These are phyloP conservation scores for Muscidifurax raptorellus DNA, from an alignment of 1,140 invertebrate species.

Conservation along the genomic window DNA sequence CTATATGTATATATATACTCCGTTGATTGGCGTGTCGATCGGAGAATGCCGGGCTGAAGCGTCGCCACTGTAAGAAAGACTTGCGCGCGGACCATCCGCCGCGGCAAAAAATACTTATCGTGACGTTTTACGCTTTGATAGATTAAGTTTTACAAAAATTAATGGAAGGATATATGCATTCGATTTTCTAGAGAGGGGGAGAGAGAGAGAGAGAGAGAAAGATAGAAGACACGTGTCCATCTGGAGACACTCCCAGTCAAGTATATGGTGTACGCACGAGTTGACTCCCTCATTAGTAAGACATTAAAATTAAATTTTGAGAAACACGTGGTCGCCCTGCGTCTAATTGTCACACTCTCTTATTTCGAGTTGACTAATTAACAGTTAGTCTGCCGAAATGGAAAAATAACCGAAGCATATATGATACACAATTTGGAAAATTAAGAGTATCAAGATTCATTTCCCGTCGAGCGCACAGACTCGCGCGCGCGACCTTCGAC, in stretches of 20 bases:
- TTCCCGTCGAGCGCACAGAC: slow-evolving; percentile 28
- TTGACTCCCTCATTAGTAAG: slow-evolving; percentile 7
- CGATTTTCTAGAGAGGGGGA: neutral
- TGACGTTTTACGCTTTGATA: neutral
- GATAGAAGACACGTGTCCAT: too few relatives aligned
- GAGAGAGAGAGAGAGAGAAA: too few relatives aligned
- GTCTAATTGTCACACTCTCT: slow-evolving; percentile 2
- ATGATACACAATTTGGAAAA: neutral
- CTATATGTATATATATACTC: neutral
- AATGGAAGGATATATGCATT: neutral
- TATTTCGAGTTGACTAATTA: slow-evolving; percentile 5
- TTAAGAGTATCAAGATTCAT: slow-evolving; percentile 1
- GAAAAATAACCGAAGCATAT: neutral
- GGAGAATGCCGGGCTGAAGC: slow-evolving; percentile 55
- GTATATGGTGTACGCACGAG: neutral
- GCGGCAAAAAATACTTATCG: slow-evolving; percentile 13
- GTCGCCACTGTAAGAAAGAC: slow-evolving; percentile 11
- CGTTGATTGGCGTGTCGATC: slow-evolving; percentile 60
- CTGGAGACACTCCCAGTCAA: neutral
- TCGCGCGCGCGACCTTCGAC: neutral
- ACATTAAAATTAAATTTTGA: neutral
- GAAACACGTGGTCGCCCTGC: neutral
- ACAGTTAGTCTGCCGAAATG: too few relatives aligned
- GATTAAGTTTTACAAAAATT: neutral
- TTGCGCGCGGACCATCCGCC: neutral